Evolutionary conservation across 2,888 invertebrate species (phyloP).

Genomic region (Euplagia quadripunctaria): DNA sequence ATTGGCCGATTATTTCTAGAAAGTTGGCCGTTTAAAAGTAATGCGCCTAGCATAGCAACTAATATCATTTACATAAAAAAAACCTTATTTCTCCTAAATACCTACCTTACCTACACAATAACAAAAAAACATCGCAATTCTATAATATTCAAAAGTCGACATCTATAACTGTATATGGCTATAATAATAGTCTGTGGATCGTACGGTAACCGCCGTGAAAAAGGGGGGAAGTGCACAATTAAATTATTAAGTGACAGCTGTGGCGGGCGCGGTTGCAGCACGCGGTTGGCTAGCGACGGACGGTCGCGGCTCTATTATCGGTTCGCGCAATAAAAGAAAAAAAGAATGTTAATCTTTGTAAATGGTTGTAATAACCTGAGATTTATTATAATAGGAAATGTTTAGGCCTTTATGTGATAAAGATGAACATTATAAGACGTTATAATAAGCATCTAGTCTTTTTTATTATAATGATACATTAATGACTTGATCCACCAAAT

Average conservation of each 20-base stretch:
- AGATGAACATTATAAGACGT: too few relatives aligned
- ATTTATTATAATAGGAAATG: too few relatives aligned
- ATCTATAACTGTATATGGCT: slow-evolving; percentile 16
- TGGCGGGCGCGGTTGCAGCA: slow-evolving; percentile 45
- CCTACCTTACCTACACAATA: background rate
- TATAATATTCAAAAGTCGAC: slow-evolving; percentile 31
- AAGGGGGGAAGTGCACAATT: slow-evolving; percentile 77
- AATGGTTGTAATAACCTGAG: background rate
- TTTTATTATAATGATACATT: too few relatives aligned
- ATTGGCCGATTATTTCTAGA: too few relatives aligned
- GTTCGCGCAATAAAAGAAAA: slow-evolving; percentile 9
- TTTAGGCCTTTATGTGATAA: too few relatives aligned
- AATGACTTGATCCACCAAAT: too few relatives aligned
- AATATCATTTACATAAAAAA: too few relatives aligned
- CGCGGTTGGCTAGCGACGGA: slow-evolving; percentile 37
- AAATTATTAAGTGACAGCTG: slow-evolving; percentile 80
- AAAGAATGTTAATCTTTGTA: background rate
- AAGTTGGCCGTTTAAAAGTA: background rate
- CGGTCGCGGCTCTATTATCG: slow-evolving; percentile 49
- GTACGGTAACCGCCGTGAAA: slow-evolving; percentile 55
- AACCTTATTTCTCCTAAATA: too few relatives aligned
- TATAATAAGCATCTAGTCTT: too few relatives aligned
- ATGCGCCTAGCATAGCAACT: too few relatives aligned
- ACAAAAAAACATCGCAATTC: background rate
- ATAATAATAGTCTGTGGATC: slow-evolving; percentile 33